phyloP scores from a whole-genome alignment of 2,888 invertebrate genomes.

The Epistrophella euchroma region DNA sequence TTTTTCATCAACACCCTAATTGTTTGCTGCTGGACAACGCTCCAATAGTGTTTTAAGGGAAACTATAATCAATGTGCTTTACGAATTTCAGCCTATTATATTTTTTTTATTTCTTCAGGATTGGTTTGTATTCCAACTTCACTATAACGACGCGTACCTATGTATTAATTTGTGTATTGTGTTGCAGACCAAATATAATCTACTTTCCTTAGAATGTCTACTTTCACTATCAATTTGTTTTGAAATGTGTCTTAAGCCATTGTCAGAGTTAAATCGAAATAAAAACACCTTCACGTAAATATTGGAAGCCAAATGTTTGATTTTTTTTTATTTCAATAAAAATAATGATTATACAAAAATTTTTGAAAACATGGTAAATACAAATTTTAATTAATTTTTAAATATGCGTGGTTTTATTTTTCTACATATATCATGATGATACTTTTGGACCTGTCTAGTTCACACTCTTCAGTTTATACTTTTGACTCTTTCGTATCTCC shows the following conservation, averaged over 20 bases:
- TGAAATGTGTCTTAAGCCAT: not conserved
- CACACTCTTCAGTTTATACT: constrained; percentile 8
- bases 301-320: constrained; percentile 72
- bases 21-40: too few species aligned
- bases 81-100: too few species aligned
- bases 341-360: constrained; percentile 36
- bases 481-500: constrained; percentile 17
- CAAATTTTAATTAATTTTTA: constrained; percentile 28
- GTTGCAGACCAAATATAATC: too few species aligned
- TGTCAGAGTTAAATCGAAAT: not conserved
- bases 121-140: too few species aligned
- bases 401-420: constrained; percentile 36
- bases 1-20: too few species aligned
- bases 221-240: too few species aligned
- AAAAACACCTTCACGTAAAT: constrained; percentile 48
- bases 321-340: constrained; percentile 62
- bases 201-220: too few species aligned
- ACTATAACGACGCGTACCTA: too few species aligned
- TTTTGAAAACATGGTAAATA: constrained; percentile 51
- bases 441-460: constrained; percentile 36
- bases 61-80: too few species aligned
- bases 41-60: too few species aligned
- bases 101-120: too few species aligned
- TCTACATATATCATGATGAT: constrained; percentile 21
- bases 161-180: too few species aligned